Percentiles rank a stretch among this genome's conserved stretches.
Evolutionary conservation across 2,888 invertebrate species (phyloP).

Genomic region (Eubasilissa splendida): DNA sequence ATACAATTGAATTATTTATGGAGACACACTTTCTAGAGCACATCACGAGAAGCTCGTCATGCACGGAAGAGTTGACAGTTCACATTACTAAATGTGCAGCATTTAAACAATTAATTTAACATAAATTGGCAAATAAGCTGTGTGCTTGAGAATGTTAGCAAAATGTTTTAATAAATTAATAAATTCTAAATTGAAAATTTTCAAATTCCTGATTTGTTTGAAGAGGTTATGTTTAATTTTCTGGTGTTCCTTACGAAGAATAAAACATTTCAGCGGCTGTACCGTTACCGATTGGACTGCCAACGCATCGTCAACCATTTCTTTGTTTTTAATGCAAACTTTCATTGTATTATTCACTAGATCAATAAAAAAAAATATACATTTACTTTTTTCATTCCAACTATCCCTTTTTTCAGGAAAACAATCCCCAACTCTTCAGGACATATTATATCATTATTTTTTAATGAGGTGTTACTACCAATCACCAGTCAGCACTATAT

Average conservation of each 20-base stretch:
- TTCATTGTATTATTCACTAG: slow-evolving; percentile 44
- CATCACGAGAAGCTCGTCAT: background rate
- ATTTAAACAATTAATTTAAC: background rate
- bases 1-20: too few species aligned
- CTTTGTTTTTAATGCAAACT: slow-evolving; percentile 45
- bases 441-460: too few species aligned
- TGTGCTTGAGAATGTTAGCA: background rate
- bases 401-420: background rate
- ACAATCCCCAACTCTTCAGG: too few species aligned
- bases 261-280: background rate
- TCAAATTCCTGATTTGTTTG: slow-evolving; percentile 29
- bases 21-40: too few species aligned
- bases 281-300: background rate
- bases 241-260: too few species aligned
- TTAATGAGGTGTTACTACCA: too few species aligned
- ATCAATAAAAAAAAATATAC: slow-evolving; percentile 40
- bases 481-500: too few species aligned
- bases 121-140: too few species aligned
- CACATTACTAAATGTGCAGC: background rate
- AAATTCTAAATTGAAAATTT: background rate
- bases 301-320: slow-evolving; percentile 1
- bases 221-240: slow-evolving; percentile 1
- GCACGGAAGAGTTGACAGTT: background rate
- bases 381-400: background rate
- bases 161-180: background rate